Evolutionary conservation across 1,140 invertebrate genomes (phyloP).

Genomic region (Aphidius gifuensis): DNA sequence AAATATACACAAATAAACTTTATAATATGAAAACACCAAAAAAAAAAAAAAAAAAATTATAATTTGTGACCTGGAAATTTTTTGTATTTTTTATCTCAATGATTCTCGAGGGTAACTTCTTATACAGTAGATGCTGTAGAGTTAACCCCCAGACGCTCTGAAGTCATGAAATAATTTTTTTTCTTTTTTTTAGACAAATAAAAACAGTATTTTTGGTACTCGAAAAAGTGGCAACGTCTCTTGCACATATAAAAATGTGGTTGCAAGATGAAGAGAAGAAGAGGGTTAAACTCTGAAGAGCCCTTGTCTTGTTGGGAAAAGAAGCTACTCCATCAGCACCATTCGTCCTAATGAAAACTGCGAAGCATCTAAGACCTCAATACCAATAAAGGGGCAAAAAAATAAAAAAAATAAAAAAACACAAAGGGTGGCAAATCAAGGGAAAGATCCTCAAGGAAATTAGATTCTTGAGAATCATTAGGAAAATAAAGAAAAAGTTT

Average conservation of each 20-base stretch:
- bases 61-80: slow-evolving; percentile 16
- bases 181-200: slow-evolving; percentile 19
- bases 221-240: slow-evolving; percentile 10
- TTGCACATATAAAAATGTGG: background rate
- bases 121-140: slow-evolving; percentile 19
- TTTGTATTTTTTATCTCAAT: slow-evolving; percentile 10
- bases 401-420: slow-evolving; percentile 28
- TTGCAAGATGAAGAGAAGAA: background rate
- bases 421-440: slow-evolving; percentile 10
- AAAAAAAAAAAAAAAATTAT: slow-evolving; percentile 10
- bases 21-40: too few relatives aligned
- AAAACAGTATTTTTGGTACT: slow-evolving; percentile 8
- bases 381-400: background rate
- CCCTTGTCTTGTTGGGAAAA: slow-evolving; percentile 22
- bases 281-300: slow-evolving; percentile 1
- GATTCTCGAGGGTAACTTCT: slow-evolving; percentile 15
- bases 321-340: slow-evolving; percentile 32
- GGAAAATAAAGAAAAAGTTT: slow-evolving; percentile 3
- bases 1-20: too few relatives aligned
- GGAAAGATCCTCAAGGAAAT: slow-evolving; percentile 31
- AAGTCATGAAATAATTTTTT: background rate
- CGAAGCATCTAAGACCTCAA: slow-evolving; percentile 25
- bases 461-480: slow-evolving; percentile 50
- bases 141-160: slow-evolving; percentile 9
- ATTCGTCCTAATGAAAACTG: slow-evolving; percentile 39